phyloP scores from a whole-genome alignment of 2,113 vertebrate genomes.

The Colossoma macropomum region DNA sequence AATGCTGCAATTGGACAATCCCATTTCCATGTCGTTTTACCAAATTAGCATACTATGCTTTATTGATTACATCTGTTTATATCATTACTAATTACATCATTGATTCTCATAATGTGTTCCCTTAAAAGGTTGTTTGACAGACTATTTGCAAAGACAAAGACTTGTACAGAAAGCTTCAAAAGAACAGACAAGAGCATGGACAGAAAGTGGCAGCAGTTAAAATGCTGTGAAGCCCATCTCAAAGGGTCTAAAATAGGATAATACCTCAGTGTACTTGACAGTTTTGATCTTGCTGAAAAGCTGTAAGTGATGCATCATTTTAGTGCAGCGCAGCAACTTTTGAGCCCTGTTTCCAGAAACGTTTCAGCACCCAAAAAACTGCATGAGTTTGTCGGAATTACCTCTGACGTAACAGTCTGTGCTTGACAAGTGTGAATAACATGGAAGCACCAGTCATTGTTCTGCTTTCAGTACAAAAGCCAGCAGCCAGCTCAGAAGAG shows the following conservation, averaged over 20 bases:
- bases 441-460: slow-evolving; percentile 10
- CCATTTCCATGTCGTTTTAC: neutral
- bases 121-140: neutral
- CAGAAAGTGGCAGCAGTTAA: neutral
- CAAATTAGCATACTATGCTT: neutral
- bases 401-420: slow-evolving; percentile 32
- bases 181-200: neutral
- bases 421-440: slow-evolving; percentile 1
- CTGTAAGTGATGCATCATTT: neutral
- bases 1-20: neutral
- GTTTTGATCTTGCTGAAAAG: neutral
- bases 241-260: neutral
- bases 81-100: neutral
- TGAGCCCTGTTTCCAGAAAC: neutral
- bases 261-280: neutral
- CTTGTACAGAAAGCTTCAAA: neutral
- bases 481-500: slow-evolving; percentile 15
- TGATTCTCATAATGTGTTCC: neutral
- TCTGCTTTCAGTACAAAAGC: neutral
- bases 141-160: neutral
- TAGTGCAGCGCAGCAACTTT: neutral
- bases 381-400: neutral
- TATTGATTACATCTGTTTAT: neutral
- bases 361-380: neutral
- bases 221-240: too few species aligned